A percentile compares a stretch with the other conserved stretches of the same genome.
phyloP scores from a whole-genome alignment of 2,888 invertebrate genomes.

The Pocota personata region DNA sequence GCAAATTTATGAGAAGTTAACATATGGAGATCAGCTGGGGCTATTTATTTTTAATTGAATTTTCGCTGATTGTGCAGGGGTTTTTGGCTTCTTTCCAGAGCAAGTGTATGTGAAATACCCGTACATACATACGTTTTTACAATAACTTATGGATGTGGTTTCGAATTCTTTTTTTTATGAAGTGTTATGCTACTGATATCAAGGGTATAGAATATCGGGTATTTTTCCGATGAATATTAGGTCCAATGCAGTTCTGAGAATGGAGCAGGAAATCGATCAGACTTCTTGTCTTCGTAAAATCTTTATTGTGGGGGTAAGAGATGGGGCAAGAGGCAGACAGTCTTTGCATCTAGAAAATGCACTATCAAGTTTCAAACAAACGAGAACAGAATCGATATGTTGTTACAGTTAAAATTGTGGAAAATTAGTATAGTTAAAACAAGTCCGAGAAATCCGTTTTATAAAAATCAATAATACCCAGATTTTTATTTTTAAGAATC shows the following conservation, averaged over 20 bases:
- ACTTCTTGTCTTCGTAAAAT: not conserved
- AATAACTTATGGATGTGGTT: not conserved
- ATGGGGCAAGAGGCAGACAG: too few species aligned
- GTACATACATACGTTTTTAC: not conserved
- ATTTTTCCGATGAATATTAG: not conserved
- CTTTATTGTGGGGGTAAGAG: not conserved
- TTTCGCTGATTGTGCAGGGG: not conserved
- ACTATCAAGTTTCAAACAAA: not conserved
- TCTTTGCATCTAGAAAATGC: not conserved
- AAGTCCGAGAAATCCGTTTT: too few species aligned
- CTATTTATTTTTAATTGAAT: not conserved
- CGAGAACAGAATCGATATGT: not conserved
- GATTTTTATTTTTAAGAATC: too few species aligned
- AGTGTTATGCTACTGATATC: not conserved
- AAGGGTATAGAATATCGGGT: not conserved
- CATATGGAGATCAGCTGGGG: conserved; percentile 14
- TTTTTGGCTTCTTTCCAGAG: not conserved
- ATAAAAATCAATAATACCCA: too few species aligned
- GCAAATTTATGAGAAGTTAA: not conserved
- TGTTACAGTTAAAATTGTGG: too few species aligned
- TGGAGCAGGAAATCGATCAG: not conserved
- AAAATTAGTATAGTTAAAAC: too few species aligned
- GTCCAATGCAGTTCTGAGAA: not conserved
- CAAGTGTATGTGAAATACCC: not conserved
- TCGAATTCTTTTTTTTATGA: not conserved